Evolutionary conservation across 2,888 invertebrate species (phyloP), one percentile per base, ranked within the genome.

Genomic region (Pterostichus niger): DNA sequence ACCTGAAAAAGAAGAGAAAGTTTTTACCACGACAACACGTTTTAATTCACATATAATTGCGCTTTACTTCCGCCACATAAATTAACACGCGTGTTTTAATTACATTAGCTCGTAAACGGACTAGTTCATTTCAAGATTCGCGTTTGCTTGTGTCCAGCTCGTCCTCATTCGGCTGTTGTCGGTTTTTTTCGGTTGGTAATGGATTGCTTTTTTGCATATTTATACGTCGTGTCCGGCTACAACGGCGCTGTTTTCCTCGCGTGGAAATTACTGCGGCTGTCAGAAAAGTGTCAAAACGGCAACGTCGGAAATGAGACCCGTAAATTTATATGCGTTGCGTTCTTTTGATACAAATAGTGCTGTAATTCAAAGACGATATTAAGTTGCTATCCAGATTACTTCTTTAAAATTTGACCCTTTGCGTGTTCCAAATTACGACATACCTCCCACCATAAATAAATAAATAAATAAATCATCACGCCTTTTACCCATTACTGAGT

Each of bases 31-130:
- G 44, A 9, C 73, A 78, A 59, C 61, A 44, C 61, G 49, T 78
- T 78, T 61, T 78, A 78, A 78, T 52, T 78, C 78, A 78, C 46
- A 78, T 56, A 59, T 78, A 78, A 78, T 78, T 78, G 78, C 78
- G 17, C 40, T 78, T 40, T 61, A 78, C 78, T 59, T 78, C 61
- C 78, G 61, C 44, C 31, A 59, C 59, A 78, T 78, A 78, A 78
- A 78, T 78, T 59, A 78, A 44, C 46, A 78, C 78, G 78, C 52
- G 78, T 78, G 59, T 78, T 78, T 78, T 78, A 78, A 78, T 78
- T 78, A 78, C 61, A 78, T 78, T 78, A 78, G 56, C 40, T 61
- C 78, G 46, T 44, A 78, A 61, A 59, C 46, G 44, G 61, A 61
- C 61, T 56, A 61, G 78, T 78, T 59, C 78, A 61, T 78, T 78